phyloP scores from a whole-genome alignment of 1,140 invertebrate species.

The Heterodera carotae region DNA sequence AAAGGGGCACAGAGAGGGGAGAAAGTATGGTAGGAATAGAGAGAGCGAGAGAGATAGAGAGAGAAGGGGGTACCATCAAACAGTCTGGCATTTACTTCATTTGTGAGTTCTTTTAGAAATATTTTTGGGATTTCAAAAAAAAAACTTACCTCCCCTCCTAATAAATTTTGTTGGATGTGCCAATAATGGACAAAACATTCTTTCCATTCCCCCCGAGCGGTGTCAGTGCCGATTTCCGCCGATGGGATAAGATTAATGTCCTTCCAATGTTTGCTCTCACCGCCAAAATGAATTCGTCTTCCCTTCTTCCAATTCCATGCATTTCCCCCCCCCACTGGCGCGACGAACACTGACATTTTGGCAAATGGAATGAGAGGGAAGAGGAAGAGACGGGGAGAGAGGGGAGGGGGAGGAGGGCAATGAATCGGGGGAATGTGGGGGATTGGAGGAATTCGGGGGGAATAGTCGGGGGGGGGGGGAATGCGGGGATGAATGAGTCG shows the following conservation, averaged over 20 bases:
- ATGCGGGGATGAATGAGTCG: too few species aligned
- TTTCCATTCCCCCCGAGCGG: neutral
- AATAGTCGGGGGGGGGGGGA: too few species aligned
- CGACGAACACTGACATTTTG: too few species aligned
- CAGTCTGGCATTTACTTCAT: too few species aligned
- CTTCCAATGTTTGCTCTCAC: neutral
- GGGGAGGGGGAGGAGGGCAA: too few species aligned
- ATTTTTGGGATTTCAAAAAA: neutral
- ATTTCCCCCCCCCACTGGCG: neutral
- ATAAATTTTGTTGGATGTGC: neutral
- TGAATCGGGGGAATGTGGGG: too few species aligned
- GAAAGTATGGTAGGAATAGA: too few species aligned
- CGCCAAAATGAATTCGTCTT: neutral
- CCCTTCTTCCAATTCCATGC: neutral
- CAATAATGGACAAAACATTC: neutral
- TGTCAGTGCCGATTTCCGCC: neutral
- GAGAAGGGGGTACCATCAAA: too few species aligned
- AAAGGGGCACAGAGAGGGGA: neutral
- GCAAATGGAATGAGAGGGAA: neutral
- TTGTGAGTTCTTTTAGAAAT: neutral
- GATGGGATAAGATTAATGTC: slow-evolving; percentile 14
- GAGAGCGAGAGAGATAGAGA: too few species aligned
- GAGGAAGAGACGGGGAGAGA: too few species aligned
- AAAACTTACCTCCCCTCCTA: neutral
- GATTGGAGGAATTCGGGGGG: too few species aligned